Base-by-base conservation (phyloP, 1,140 invertebrate genomes). In the Camponotus vicinus region DNA sequence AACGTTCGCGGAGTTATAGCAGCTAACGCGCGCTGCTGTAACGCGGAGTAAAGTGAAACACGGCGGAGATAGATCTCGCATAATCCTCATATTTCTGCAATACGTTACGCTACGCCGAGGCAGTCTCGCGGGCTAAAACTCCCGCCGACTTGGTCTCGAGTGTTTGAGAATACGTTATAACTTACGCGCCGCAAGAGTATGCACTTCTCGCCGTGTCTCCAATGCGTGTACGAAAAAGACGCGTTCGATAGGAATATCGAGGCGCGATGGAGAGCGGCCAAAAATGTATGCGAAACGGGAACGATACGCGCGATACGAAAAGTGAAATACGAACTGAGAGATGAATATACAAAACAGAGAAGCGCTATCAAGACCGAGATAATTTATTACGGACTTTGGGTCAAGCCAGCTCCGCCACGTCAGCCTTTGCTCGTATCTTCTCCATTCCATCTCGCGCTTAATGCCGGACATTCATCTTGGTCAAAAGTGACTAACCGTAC, bases 31-130 rank as follows among this genome's bases (percentile, higher is more conserved):
- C 79, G 79, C 40, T 40, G 55, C 27, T 61, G 79, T 73, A 73
- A 82, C 67, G 77, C 63, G 55, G 42, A 71, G 67, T 82, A 83
- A 83, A 83, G 55, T 83, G 69, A 83, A 83, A 83, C 79, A 83
- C 79, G 79, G 79, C 79, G 69, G 79, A 83, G 79, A 83, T 83
- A 83, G 79, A 83, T 83, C 79, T 83, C 69, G 69, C 71, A 83
- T 83, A 75, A 83, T 83, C 79, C 79, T 83, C 79, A 83, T 83
- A 83, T 83, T 83, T 83, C 79, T 73, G 55, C 79, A 37, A 83
- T 83, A 75, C 79, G 67, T 82, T 83, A 83, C 32, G 49, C 64
- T 69, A 27, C 52, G 9, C 40, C 79, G 67, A 73, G 27, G 67
- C 55, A 42, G 67, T 27, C 45, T 73, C 79, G 27, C 67, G 37